Evolutionary conservation across 2,113 vertebrate species (phyloP).

Genomic region (Numida meleagris): DNA sequence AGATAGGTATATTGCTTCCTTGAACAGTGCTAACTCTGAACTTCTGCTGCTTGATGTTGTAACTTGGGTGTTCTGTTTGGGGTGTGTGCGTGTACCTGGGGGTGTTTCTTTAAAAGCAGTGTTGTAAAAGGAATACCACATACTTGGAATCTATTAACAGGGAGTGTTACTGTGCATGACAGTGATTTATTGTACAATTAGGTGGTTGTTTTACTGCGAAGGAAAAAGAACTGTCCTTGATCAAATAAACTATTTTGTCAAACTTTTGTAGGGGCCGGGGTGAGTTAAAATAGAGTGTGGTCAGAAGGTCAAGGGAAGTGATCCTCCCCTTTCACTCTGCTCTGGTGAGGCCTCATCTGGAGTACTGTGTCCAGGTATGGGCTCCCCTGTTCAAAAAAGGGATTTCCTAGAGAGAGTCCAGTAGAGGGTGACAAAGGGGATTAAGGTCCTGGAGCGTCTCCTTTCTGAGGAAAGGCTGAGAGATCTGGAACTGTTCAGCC

Average conservation of each 20-base stretch:
- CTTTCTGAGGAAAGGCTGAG: too few species aligned
- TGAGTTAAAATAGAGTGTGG: too few species aligned
- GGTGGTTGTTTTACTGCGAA: neutral
- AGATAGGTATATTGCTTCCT: neutral
- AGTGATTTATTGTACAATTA: neutral
- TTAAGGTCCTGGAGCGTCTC: too few species aligned
- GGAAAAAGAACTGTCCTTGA: neutral
- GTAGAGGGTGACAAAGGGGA: too few species aligned
- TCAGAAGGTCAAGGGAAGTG: too few species aligned
- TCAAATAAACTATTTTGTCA: neutral
- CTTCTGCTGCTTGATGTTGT: neutral
- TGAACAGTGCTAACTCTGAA: neutral
- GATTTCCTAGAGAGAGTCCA: too few species aligned
- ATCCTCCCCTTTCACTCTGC: too few species aligned
- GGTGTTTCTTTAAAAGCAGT: neutral
- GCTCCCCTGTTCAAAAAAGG: too few species aligned
- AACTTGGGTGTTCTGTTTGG: neutral
- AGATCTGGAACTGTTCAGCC: too few species aligned
- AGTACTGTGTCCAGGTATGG: too few species aligned
- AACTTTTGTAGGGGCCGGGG: neutral
- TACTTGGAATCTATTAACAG: neutral
- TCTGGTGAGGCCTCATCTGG: too few species aligned
- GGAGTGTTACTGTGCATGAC: neutral
- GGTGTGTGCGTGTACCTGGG: accelerated
- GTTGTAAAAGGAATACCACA: neutral